Conservation (phyloP, 2,113 vertebrate species). For the Xyliphius kryptos region DNA sequence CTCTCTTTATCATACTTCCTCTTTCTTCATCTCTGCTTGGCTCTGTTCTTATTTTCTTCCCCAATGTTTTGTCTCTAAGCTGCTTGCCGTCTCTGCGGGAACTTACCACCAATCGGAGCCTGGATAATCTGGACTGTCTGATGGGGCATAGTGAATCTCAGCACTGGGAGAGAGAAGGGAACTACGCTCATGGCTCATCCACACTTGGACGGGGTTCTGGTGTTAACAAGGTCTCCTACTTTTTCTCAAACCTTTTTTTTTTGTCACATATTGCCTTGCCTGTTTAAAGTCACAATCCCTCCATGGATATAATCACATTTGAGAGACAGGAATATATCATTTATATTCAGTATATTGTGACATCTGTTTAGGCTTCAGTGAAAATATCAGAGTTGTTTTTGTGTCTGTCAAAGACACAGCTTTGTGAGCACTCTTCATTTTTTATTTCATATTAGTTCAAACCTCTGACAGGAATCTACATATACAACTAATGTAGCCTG, state of each 20-base stretch:
- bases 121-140: slow-evolving; percentile 88
- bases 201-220: slow-evolving; percentile 65
- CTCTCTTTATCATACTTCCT: slow-evolving; percentile 6
- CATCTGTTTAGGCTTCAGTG: neutral
- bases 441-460: too few species aligned
- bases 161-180: slow-evolving; percentile 82
- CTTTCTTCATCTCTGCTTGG: slow-evolving; percentile 11
- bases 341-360: too few species aligned
- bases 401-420: neutral
- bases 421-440: neutral
- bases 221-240: slow-evolving; percentile 75
- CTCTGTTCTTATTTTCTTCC: slow-evolving; percentile 15
- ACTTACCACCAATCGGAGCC: slow-evolving; percentile 74
- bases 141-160: slow-evolving; percentile 78
- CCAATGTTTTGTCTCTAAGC: slow-evolving; percentile 45
- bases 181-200: slow-evolving; percentile 82
- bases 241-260: neutral
- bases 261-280: neutral
- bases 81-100: slow-evolving; percentile 70
- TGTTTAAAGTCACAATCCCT: too few species aligned
- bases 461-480: too few species aligned
- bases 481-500: too few species aligned
- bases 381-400: neutral
- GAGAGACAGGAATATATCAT: too few species aligned
- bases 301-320: too few species aligned